These are phyloP conservation scores for Nasonovia ribisnigri DNA, from an alignment of 2,888 invertebrate species.

Conservation along the genomic window DNA sequence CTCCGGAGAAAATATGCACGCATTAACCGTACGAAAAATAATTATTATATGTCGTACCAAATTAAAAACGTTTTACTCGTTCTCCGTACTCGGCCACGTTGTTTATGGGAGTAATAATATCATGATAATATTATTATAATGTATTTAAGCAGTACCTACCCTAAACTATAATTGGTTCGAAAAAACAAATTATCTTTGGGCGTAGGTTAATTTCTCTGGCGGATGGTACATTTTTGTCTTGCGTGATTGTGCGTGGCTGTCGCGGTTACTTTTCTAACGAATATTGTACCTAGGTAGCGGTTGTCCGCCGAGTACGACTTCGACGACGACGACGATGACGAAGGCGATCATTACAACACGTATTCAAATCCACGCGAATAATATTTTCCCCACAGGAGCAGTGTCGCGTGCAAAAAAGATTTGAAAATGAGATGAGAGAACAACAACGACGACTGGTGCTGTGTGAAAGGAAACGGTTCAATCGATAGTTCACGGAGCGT, in stretches of 20 bases:
- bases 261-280: background rate
- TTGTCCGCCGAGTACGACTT: background rate
- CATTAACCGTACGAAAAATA: background rate
- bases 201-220: background rate
- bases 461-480: constrained; percentile 47
- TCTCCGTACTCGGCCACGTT: too few species aligned
- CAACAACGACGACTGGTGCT: background rate
- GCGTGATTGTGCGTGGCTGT: background rate
- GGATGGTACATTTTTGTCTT: too few species aligned
- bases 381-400: constrained; percentile 19
- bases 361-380: too few species aligned
- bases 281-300: background rate
- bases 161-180: too few species aligned
- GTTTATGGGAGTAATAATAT: too few species aligned
- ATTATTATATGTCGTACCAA: background rate
- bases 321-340: background rate
- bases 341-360: background rate
- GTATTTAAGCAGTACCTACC: too few species aligned
- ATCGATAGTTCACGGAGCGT: constrained; percentile 59
- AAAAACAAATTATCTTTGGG: background rate
- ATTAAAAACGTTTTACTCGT: constrained; percentile 38
- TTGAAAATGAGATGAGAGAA: constrained; percentile 20
- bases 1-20: constrained; percentile 25
- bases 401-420: constrained; percentile 42
- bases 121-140: too few species aligned